A percentile compares a stretch with the other conserved stretches of the same genome.
These are phyloP conservation scores for Leptothorax acervorum DNA, from an alignment of 2,888 invertebrate genomes.

Conservation along the genomic window DNA sequence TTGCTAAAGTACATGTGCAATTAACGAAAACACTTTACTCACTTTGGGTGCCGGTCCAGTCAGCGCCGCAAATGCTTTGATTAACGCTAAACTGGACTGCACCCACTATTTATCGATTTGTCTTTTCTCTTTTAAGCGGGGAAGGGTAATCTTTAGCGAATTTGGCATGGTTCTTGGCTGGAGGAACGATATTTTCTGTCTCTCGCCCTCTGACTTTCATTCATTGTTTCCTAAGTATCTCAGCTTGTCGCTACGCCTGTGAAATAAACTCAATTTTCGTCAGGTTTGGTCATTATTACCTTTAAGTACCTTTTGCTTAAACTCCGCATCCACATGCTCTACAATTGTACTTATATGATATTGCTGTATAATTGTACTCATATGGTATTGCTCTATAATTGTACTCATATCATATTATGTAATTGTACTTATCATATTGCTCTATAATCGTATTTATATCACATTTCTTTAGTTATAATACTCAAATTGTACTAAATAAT, in stretches of 20 bases:
- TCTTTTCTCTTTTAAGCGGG: slow-evolving; percentile 25
- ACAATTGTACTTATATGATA: slow-evolving; percentile 8
- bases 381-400: neutral
- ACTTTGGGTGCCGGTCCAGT: slow-evolving; percentile 13
- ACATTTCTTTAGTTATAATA: slow-evolving; percentile 22
- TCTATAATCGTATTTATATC: neutral
- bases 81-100: slow-evolving; percentile 20
- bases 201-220: slow-evolving; percentile 75
- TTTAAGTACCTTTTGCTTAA: slow-evolving; percentile 8
- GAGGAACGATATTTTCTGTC: slow-evolving; percentile 76
- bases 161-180: slow-evolving; percentile 79
- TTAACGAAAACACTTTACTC: slow-evolving; percentile 24
- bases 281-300: slow-evolving; percentile 63
- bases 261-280: slow-evolving; percentile 82
- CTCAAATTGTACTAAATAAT: neutral
- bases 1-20: neutral
- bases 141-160: slow-evolving; percentile 57
- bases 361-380: neutral
- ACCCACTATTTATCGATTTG: slow-evolving; percentile 1
- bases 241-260: slow-evolving; percentile 82
- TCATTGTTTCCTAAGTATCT: slow-evolving; percentile 79
- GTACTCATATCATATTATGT: neutral
- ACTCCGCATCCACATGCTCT: slow-evolving; percentile 9
- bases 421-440: neutral
- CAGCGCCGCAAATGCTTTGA: neutral